Conservation (phyloP, 2,888 invertebrate genomes). For the Oasisia sp. region DNA sequence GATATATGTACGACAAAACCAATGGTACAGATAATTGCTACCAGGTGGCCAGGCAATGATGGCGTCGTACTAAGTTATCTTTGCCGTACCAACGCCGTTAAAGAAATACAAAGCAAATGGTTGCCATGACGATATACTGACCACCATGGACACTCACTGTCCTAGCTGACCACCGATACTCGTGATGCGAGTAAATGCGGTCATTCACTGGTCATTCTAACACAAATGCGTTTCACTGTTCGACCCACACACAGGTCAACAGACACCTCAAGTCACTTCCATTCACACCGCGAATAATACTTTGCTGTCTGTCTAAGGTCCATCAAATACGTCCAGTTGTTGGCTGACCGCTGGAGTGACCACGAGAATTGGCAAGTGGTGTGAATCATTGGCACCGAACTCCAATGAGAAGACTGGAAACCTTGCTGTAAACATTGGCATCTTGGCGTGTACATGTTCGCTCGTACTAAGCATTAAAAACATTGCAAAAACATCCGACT, state of each 20-base stretch:
- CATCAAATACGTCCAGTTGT: too few relatives aligned
- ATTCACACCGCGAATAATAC: neutral
- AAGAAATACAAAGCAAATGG: neutral
- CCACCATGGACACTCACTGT: neutral
- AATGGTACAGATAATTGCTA: neutral
- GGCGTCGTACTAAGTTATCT: neutral
- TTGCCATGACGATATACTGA: neutral
- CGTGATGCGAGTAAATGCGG: neutral
- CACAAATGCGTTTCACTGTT: neutral
- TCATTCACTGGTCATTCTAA: conserved; percentile 10
- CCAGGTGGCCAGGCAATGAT: neutral
- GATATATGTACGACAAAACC: neutral
- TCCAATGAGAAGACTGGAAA: conserved; percentile 5
- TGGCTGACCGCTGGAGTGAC: too few relatives aligned
- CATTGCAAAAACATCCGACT: neutral
- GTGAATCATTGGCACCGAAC: conserved; percentile 13
- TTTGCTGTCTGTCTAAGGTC: neutral
- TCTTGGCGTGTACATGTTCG: neutral
- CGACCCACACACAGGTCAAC: neutral
- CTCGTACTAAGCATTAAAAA: conserved; percentile 4
- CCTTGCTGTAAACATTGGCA: neutral
- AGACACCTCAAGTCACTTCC: neutral
- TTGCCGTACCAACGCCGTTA: neutral
- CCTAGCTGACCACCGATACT: neutral
- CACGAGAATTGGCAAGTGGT: neutral